These are phyloP conservation scores for Cheilosia soror DNA, from an alignment of 2,888 invertebrate genomes.

Conservation along the genomic window DNA sequence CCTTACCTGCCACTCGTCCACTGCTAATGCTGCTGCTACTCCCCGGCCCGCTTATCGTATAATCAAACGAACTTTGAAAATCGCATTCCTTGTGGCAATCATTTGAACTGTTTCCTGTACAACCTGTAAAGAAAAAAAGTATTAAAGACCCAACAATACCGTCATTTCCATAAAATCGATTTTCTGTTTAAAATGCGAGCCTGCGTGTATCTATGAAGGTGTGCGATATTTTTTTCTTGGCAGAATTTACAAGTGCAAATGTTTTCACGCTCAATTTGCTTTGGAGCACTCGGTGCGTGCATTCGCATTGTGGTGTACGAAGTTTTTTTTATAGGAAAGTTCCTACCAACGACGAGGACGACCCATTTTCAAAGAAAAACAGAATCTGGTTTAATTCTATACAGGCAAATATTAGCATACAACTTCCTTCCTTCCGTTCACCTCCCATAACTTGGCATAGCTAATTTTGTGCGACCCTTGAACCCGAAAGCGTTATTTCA, in stretches of 20 bases:
- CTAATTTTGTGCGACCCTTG: slow-evolving; percentile 36
- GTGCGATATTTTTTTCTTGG: background rate
- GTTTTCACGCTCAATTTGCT: slow-evolving; percentile 25
- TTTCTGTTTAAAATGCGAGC: background rate
- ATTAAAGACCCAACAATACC: background rate
- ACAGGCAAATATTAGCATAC: slow-evolving; percentile 28
- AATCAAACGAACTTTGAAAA: slow-evolving; percentile 76
- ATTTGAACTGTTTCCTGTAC: slow-evolving; percentile 79
- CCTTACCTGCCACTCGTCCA: slow-evolving; percentile 56
- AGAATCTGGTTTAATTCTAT: slow-evolving; percentile 11
- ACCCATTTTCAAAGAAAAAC: background rate
- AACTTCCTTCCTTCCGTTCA: background rate
- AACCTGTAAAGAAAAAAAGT: slow-evolving; percentile 77
- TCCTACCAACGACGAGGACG: background rate
- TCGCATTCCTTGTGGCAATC: slow-evolving; percentile 82
- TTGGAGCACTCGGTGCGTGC: background rate
- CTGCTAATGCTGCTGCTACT: slow-evolving; percentile 13
- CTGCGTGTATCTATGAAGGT: too few relatives aligned
- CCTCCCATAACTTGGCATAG: background rate
- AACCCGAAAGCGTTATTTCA: slow-evolving; percentile 13
- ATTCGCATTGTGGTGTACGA: background rate
- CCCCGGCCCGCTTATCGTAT: background rate
- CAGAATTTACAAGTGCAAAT: background rate
- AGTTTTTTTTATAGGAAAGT: background rate
- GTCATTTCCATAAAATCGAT: background rate